A percentile compares a stretch with the other conserved stretches of the same genome.
Conservation (phyloP, 1,140 invertebrate species). For the Drosophila dunni region DNA sequence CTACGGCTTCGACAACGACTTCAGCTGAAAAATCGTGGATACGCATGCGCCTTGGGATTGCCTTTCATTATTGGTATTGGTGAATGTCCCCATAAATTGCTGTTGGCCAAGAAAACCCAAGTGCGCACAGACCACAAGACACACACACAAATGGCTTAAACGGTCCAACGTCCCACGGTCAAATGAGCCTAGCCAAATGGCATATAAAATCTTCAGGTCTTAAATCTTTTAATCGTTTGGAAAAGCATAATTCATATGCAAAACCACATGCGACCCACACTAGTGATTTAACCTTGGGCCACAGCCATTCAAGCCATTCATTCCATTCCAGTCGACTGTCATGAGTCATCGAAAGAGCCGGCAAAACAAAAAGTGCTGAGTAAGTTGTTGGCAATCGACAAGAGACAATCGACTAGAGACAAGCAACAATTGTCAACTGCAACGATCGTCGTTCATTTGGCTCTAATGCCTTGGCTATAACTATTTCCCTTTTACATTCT, state of each 20-base stretch:
- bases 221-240: slow-evolving; percentile 42
- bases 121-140: background rate
- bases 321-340: background rate
- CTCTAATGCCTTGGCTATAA: slow-evolving; percentile 1
- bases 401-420: background rate
- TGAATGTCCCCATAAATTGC: slow-evolving; percentile 51
- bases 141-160: background rate
- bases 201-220: slow-evolving; percentile 39
- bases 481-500: background rate
- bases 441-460: slow-evolving; percentile 1
- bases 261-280: slow-evolving; percentile 32
- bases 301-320: slow-evolving; percentile 5
- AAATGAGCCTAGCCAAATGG: background rate
- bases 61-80: slow-evolving; percentile 51
- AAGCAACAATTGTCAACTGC: background rate
- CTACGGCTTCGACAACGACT: slow-evolving; percentile 21
- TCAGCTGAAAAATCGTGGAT: slow-evolving; percentile 16
- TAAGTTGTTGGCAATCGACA: slow-evolving; percentile 22
- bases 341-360: slow-evolving; percentile 43
- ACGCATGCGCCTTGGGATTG: slow-evolving; percentile 63
- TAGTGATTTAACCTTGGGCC: slow-evolving; percentile 37
- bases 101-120: slow-evolving; percentile 4
- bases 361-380: slow-evolving; percentile 28
- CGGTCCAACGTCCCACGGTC: slow-evolving; percentile 28
- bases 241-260: slow-evolving; percentile 61